Conservation (phyloP, 2,888 invertebrate species). For the Noctuana brunneofusca region DNA sequence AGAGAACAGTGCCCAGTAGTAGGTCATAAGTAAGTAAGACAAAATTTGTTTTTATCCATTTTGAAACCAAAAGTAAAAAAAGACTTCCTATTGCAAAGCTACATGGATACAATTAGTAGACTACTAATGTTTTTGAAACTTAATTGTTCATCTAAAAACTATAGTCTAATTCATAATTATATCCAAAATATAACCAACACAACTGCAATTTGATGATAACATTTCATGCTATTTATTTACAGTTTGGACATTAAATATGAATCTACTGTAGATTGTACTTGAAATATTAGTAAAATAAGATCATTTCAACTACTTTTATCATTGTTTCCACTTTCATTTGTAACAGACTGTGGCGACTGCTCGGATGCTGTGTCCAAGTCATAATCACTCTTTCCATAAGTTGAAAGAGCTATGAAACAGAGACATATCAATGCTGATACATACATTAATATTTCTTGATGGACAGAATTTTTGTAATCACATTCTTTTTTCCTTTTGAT, state of each 20-base stretch:
- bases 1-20: no score
- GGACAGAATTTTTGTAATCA: constrained; percentile 39
- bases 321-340: not conserved
- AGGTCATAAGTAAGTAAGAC: no score
- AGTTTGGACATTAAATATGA: no score
- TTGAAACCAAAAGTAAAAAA: no score
- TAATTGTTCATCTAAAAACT: no score
- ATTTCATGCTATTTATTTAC: no score
- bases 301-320: constrained; percentile 1
- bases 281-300: not conserved
- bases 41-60: no score
- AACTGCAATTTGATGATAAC: no score
- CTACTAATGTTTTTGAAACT: not conserved
- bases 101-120: no score
- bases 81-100: no score
- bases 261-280: not conserved
- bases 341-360: not conserved
- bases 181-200: not conserved
- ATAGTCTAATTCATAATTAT: not conserved
- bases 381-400: constrained; percentile 58
- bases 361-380: constrained; percentile 48
- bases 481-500: constrained; percentile 44
- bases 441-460: constrained; percentile 59
- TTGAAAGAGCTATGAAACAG: constrained; percentile 51
- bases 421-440: constrained; percentile 49